These are phyloP conservation scores for Lapara coniferarum DNA, from an alignment of 2,888 invertebrate species.

Conservation along the genomic window DNA sequence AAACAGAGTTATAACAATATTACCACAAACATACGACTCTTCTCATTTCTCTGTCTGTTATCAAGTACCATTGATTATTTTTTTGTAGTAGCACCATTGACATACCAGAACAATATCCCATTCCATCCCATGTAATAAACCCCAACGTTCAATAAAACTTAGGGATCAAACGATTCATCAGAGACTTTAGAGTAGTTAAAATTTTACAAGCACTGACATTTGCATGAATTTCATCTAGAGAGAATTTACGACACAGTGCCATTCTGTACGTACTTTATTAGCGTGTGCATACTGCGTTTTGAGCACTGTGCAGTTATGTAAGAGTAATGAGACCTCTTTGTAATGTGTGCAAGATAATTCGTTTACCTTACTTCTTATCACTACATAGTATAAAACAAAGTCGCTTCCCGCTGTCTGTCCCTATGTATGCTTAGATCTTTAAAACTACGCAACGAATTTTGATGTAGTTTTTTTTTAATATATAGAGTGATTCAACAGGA, in stretches of 20 bases:
- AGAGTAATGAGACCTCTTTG: background rate
- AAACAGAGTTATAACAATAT: no score
- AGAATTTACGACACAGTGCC: constrained; percentile 48
- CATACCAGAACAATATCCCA: background rate
- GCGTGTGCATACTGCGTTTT: constrained; percentile 25
- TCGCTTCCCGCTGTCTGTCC: no score
- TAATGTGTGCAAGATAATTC: no score
- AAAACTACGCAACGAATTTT: no score
- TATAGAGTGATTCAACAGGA: no score
- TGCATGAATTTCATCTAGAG: constrained; percentile 59
- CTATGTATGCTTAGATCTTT: no score
- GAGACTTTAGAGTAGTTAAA: constrained; percentile 46
- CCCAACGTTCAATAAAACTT: constrained; percentile 18
- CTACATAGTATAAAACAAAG: no score
- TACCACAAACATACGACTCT: no score
- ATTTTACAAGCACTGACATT: constrained; percentile 52
- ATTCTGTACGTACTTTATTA: constrained; percentile 48
- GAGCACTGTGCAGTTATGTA: background rate
- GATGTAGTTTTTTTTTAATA: no score
- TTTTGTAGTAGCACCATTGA: background rate
- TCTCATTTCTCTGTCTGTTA: background rate
- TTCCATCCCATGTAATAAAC: constrained; percentile 11
- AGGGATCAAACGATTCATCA: constrained; percentile 41
- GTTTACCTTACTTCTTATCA: no score
- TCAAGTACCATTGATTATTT: background rate